These are phyloP conservation scores for Parnassius apollo DNA, from an alignment of 2,888 invertebrate species.

Conservation along the genomic window DNA sequence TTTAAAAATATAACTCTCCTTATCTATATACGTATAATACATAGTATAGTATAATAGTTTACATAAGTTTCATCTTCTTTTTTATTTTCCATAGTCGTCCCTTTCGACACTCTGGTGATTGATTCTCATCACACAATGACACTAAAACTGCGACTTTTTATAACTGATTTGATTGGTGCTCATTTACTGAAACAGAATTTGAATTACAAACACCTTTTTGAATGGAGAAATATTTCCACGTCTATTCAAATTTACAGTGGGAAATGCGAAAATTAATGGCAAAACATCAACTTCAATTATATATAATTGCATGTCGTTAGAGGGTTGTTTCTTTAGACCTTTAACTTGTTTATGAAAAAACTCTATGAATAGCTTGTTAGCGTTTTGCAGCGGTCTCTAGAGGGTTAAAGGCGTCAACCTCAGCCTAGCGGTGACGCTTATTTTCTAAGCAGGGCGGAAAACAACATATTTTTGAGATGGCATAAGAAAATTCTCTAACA, in stretches of 20 bases:
- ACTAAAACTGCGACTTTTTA: no score
- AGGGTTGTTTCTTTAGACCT: constrained; percentile 53
- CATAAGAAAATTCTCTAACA: no score
- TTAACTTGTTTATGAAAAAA: constrained; percentile 63
- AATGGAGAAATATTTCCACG: constrained; percentile 35
- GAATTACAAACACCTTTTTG: constrained; percentile 29
- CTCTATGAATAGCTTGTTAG: constrained; percentile 71
- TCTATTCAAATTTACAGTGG: constrained; percentile 37
- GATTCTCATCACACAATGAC: no score
- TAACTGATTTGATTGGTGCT: constrained; percentile 1
- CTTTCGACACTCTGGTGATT: no score
- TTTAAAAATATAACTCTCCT: background rate
- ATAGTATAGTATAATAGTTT: no score
- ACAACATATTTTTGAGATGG: background rate
- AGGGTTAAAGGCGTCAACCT: constrained; percentile 49
- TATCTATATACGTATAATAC: no score
- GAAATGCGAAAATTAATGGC: constrained; percentile 30
- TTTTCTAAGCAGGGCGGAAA: constrained; percentile 35
- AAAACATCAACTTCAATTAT: constrained; percentile 57
- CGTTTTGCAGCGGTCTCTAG: constrained; percentile 60
- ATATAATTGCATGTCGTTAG: constrained; percentile 63
- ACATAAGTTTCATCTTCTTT: no score
- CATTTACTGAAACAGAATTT: constrained; percentile 27
- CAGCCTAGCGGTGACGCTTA: constrained; percentile 35
- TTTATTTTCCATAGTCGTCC: no score